A percentile compares a stretch with the other conserved stretches of the same genome.
Conservation (phyloP, 2,888 invertebrate species). For the Nasonia oneida region DNA sequence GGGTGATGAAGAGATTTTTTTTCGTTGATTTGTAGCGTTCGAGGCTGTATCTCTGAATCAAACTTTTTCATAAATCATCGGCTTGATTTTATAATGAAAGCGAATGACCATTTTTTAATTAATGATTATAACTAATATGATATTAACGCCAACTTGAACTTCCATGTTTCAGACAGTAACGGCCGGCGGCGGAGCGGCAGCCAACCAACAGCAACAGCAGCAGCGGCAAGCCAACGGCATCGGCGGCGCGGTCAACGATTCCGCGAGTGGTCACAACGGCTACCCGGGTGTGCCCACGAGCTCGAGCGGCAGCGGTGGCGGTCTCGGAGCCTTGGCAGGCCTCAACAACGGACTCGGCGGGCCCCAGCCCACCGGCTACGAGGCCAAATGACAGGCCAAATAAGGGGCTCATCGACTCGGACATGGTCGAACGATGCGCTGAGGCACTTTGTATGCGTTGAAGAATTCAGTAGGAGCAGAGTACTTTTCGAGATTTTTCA, state of each 20-base stretch:
- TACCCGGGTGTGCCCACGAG: constrained; percentile 73
- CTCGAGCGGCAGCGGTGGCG: constrained; percentile 72
- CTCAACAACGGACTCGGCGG: constrained; percentile 57
- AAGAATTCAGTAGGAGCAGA: background rate
- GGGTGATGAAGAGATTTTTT: background rate
- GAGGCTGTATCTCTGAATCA: background rate
- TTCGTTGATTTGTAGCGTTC: background rate
- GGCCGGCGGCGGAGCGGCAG: constrained; percentile 70
- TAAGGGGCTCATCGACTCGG: constrained; percentile 65
- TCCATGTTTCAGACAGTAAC: constrained; percentile 71
- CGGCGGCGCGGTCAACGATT: constrained; percentile 1
- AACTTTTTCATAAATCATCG: background rate
- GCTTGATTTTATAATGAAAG: background rate
- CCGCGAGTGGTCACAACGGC: constrained; percentile 76
- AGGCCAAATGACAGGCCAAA: constrained; percentile 77
- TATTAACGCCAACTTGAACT: background rate
- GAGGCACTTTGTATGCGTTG: background rate
- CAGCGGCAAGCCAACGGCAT: constrained; percentile 74
- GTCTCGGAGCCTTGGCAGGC: constrained; percentile 38
- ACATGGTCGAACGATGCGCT: background rate
- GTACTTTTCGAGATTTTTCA: constrained; percentile 1
- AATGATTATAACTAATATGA: background rate
- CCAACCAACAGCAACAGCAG: constrained; percentile 62
- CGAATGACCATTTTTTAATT: background rate
- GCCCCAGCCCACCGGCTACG: constrained; percentile 67